Percentiles rank a stretch among this genome's conserved stretches.
Conservation (phyloP, 2,113 vertebrate species). For the Percopsis transmontana region DNA sequence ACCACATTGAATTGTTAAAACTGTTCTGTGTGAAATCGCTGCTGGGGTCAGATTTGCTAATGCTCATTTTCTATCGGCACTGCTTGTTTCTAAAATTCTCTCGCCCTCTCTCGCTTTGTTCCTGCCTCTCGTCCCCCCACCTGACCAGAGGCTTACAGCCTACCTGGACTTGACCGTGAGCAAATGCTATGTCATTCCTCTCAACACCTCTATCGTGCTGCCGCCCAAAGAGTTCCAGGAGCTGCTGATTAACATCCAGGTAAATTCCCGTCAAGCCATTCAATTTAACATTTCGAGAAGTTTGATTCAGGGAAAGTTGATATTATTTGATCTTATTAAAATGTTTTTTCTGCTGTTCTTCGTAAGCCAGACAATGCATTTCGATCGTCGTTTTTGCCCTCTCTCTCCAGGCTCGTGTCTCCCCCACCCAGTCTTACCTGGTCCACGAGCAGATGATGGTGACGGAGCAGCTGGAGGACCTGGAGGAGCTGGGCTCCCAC, state of each 20-base stretch:
- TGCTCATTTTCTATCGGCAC: too few species aligned
- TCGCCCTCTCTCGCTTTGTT: background rate
- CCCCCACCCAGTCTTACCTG: conserved; percentile 87
- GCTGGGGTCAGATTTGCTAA: too few species aligned
- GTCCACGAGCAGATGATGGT: conserved; percentile 91
- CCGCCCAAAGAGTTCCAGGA: conserved; percentile 87
- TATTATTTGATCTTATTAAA: too few species aligned
- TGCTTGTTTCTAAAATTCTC: too few species aligned
- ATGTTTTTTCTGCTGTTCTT: background rate
- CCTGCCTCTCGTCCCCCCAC: background rate
- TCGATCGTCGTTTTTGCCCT: background rate
- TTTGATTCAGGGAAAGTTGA: too few species aligned
- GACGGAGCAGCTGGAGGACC: conserved; percentile 84
- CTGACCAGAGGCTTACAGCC: conserved; percentile 83
- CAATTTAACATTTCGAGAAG: too few species aligned
- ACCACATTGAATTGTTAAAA: background rate
- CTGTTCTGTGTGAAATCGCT: background rate
- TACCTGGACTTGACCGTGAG: conserved; percentile 89
- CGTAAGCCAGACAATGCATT: background rate
- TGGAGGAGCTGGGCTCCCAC: conserved; percentile 87
- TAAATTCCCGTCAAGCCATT: conserved; percentile 30
- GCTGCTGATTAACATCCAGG: conserved; percentile 88
- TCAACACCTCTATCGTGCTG: conserved; percentile 91
- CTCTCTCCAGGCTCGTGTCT: conserved; percentile 83
- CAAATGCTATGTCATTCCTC: conserved; percentile 88